A percentile compares a stretch with the other conserved stretches of the same genome.
Evolutionary conservation across 2,113 vertebrate species (phyloP).

Genomic region (Lycaon pictus): DNA sequence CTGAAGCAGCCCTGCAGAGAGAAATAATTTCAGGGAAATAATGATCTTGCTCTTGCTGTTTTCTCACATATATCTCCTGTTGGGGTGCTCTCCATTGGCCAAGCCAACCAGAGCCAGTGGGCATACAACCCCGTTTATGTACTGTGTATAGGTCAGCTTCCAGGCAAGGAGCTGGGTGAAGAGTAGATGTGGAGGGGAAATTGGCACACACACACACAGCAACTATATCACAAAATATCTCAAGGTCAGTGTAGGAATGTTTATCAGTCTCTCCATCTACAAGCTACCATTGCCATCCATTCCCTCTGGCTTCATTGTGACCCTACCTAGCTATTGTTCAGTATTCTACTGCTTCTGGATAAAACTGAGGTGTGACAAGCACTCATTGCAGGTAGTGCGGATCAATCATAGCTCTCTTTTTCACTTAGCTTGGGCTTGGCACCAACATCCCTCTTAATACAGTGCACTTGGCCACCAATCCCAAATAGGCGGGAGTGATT

Average conservation of each 20-base stretch:
- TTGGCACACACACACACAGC: neutral
- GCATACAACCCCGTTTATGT: neutral
- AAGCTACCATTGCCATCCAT: neutral
- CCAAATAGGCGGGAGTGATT: neutral
- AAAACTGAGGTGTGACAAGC: neutral
- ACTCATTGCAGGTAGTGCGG: neutral
- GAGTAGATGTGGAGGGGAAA: neutral
- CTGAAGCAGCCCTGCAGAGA: neutral
- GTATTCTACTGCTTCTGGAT: neutral
- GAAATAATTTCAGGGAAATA: neutral
- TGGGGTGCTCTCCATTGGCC: neutral
- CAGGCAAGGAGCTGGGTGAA: neutral
- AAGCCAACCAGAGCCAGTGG: neutral
- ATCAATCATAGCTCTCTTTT: slow-evolving; percentile 24
- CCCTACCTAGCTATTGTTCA: neutral
- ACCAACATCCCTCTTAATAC: slow-evolving; percentile 37
- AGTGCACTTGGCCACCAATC: neutral
- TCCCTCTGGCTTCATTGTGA: neutral
- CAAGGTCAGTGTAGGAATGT: neutral
- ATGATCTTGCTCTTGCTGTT: neutral
- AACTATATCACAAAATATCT: neutral
- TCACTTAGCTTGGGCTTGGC: neutral
- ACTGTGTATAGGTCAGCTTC: neutral
- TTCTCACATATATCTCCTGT: neutral
- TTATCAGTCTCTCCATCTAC: neutral